phyloP scores from a whole-genome alignment of 53 echinoderm and acorn worm species.

The Crossaster papposus region DNA sequence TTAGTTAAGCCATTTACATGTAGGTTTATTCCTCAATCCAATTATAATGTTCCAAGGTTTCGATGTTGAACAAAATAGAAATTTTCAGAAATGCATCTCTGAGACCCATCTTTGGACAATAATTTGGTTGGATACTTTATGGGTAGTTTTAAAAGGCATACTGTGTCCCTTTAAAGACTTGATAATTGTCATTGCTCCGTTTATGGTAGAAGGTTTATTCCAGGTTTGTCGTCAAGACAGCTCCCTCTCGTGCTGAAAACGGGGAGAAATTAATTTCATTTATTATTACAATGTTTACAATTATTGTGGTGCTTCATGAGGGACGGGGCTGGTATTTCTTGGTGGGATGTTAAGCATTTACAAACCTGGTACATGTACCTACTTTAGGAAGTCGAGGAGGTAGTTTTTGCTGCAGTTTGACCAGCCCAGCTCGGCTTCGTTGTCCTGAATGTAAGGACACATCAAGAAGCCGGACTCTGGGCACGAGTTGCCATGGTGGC shows the following conservation, averaged over 20 bases:
- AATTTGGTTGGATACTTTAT: too few species aligned
- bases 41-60: too few species aligned
- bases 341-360: background rate
- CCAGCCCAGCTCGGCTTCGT: conserved; percentile 3
- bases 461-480: conserved; percentile 28
- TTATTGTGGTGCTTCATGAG: background rate
- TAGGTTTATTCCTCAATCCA: too few species aligned
- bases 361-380: background rate
- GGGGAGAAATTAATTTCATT: background rate
- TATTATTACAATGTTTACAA: too few species aligned
- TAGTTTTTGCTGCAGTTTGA: conserved; percentile 12
- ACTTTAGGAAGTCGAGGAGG: conserved; percentile 25
- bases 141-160: too few species aligned
- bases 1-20: too few species aligned
- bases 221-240: conserved; percentile 4
- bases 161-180: too few species aligned
- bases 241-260: conserved; percentile 1
- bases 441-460: conserved; percentile 38
- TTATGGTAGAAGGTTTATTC: background rate
- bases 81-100: too few species aligned
- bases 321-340: background rate
- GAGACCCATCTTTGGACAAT: too few species aligned
- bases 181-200: background rate
- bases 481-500: conserved; percentile 43
- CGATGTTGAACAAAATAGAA: too few species aligned